These are phyloP conservation scores for Theristicus caerulescens DNA, from an alignment of 2,113 vertebrate genomes.

Conservation along the genomic window DNA sequence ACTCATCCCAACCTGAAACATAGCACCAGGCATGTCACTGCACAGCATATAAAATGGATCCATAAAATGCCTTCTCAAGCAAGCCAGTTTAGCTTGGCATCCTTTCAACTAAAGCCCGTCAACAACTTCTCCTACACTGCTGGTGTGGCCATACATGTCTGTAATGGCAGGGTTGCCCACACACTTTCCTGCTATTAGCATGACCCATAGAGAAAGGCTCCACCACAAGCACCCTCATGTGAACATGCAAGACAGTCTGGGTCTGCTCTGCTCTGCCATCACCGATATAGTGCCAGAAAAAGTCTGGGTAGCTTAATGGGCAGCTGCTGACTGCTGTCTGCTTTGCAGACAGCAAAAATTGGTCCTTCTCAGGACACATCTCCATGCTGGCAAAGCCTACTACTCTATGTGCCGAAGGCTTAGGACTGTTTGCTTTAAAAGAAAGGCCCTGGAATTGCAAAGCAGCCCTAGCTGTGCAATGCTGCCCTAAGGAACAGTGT, in stretches of 20 bases:
- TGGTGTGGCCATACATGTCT: not conserved
- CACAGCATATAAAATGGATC: not conserved
- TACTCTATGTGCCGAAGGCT: not conserved
- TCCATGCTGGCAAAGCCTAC: not conserved
- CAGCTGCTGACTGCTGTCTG: not conserved
- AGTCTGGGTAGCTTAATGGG: not conserved
- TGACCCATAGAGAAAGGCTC: not conserved
- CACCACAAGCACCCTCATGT: fast-evolving
- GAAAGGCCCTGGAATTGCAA: not conserved
- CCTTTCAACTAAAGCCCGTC: not conserved
- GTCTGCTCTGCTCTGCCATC: not conserved
- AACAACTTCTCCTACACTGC: not conserved
- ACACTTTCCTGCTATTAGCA: not conserved
- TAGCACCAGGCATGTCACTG: not conserved
- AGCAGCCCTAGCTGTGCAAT: not conserved
- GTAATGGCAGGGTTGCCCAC: not conserved
- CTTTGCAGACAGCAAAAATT: not conserved
- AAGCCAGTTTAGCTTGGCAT: not conserved
- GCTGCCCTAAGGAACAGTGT: not conserved
- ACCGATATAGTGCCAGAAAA: not conserved
- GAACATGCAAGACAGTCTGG: not conserved
- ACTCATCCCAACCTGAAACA: not conserved
- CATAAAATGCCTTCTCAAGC: not conserved
- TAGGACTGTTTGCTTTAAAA: not conserved
- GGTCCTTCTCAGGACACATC: not conserved